Conservation (phyloP, 2,888 invertebrate genomes). For the Volucella bombylans region DNA sequence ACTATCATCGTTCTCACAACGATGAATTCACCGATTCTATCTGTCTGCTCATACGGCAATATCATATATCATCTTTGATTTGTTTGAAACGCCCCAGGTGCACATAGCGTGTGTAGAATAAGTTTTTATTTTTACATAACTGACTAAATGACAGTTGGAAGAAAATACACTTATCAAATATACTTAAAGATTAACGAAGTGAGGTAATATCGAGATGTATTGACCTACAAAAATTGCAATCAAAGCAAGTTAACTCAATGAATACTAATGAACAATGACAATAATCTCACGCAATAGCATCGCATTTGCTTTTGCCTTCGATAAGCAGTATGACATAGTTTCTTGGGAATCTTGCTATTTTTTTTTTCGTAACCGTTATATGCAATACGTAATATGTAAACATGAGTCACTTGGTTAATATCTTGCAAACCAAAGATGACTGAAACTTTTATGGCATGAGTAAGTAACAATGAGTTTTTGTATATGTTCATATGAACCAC, state of each 20-base stretch:
- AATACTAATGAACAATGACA: constrained; percentile 53
- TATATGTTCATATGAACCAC: too few species aligned
- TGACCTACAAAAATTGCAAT: constrained; percentile 49
- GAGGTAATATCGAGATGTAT: constrained; percentile 40
- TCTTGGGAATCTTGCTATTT: constrained; percentile 36
- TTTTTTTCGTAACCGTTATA: constrained; percentile 24
- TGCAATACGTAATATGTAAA: background rate
- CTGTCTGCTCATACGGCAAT: too few species aligned
- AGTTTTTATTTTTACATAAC: too few species aligned
- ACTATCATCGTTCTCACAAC: too few species aligned
- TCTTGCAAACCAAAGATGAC: too few species aligned
- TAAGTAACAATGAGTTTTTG: too few species aligned
- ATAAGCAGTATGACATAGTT: constrained; percentile 52
- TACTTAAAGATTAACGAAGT: constrained; percentile 33
- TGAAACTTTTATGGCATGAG: too few species aligned
- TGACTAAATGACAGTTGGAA: background rate
- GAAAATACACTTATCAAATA: constrained; percentile 17
- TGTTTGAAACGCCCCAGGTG: too few species aligned
- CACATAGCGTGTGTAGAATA: too few species aligned
- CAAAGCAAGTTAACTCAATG: constrained; percentile 38
- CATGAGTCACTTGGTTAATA: background rate
- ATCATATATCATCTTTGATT: too few species aligned
- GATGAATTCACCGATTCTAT: too few species aligned
- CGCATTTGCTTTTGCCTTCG: constrained; percentile 28
- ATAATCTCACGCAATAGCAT: constrained; percentile 43